These are phyloP conservation scores for Ceuthmochares aereus DNA, from an alignment of 2,113 vertebrate genomes.

Conservation along the genomic window DNA sequence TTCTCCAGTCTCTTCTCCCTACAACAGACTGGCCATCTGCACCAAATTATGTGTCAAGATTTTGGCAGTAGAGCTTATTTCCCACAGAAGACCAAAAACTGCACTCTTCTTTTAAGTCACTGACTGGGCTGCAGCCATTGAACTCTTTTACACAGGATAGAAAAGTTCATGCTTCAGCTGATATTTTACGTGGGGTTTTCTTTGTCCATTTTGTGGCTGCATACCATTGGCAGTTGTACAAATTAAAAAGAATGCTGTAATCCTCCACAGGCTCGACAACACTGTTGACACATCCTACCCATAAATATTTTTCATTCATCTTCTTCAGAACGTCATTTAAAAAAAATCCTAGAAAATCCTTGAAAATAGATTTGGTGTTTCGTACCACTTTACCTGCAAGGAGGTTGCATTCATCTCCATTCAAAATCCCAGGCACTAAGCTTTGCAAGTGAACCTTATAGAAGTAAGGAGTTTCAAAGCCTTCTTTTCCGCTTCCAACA, in stretches of 20 bases:
- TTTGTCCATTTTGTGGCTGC: not conserved
- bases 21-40: not conserved
- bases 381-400: not conserved
- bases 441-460: not conserved
- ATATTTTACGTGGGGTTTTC: not conserved
- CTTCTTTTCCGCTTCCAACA: not conserved
- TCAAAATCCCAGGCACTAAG: not conserved
- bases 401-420: not conserved
- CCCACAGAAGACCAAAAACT: slow-evolving; percentile 16
- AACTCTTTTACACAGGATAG: not conserved
- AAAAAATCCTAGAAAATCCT: not conserved
- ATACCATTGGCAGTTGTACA: not conserved
- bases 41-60: slow-evolving; percentile 28
- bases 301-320: not conserved
- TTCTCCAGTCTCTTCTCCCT: not conserved
- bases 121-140: not conserved
- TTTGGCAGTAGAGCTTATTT: slow-evolving; percentile 34
- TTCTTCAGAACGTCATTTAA: not conserved
- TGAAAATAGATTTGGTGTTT: not conserved
- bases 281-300: not conserved
- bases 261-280: not conserved
- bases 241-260: not conserved
- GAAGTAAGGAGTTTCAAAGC: not conserved
- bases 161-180: not conserved
- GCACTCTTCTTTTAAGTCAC: slow-evolving; percentile 4